Conservation (phyloP, 1,140 invertebrate genomes). For the Sminthurides bifidus region DNA sequence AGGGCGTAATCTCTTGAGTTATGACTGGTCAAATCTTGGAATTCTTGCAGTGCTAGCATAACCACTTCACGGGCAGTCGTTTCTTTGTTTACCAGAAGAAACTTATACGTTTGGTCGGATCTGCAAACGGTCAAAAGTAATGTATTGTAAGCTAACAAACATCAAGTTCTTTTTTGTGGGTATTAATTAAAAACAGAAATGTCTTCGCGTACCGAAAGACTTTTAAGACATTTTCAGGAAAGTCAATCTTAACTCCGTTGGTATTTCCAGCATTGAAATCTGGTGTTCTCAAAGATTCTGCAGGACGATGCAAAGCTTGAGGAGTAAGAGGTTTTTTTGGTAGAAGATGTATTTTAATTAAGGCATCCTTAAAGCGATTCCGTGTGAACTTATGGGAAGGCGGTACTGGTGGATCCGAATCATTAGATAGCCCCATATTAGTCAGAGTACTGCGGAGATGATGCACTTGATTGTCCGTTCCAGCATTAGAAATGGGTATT, state of each 20-base stretch:
- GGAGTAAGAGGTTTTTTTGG: slow-evolving; percentile 71
- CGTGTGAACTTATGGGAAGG: not conserved
- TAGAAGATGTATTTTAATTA: slow-evolving; percentile 82
- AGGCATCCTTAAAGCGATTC: slow-evolving; percentile 66
- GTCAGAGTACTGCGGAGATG: no score
- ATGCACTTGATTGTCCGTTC: no score
- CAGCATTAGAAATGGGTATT: slow-evolving; percentile 8
- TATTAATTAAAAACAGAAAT: not conserved
- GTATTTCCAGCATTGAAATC: no score
- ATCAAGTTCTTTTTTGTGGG: not conserved
- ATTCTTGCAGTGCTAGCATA: slow-evolving; percentile 92
- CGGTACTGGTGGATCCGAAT: not conserved
- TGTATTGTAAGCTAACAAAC: slow-evolving; percentile 1
- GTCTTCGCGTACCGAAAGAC: slow-evolving; percentile 39
- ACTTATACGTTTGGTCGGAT: slow-evolving; percentile 94
- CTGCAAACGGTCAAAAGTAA: slow-evolving; percentile 57
- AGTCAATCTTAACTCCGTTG: slow-evolving; percentile 46
- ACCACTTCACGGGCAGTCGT: slow-evolving; percentile 96
- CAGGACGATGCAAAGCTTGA: no score
- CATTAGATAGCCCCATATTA: no score
- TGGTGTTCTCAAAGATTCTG: no score
- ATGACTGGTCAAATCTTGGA: slow-evolving; percentile 77
- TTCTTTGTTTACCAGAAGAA: slow-evolving; percentile 92
- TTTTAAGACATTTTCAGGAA: slow-evolving; percentile 94
- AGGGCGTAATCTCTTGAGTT: slow-evolving; percentile 30